phyloP scores from a whole-genome alignment of 1,140 invertebrate genomes.

The Lasioglossum baleicum region DNA sequence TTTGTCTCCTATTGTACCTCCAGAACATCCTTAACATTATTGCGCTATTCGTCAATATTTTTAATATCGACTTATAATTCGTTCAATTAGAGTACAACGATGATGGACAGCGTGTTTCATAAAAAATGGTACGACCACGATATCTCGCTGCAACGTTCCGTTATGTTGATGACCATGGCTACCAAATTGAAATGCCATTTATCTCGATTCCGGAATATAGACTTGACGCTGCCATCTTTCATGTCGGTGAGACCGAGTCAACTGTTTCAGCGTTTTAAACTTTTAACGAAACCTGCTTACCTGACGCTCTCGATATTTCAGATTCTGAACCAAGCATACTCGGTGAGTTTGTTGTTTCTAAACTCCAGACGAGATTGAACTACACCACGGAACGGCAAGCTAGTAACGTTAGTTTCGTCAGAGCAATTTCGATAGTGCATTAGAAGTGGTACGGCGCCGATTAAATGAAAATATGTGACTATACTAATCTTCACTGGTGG shows the following conservation, averaged over 20 bases:
- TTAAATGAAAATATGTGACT: not conserved
- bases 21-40: too few species aligned
- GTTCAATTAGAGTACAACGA: constrained; percentile 40
- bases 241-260: constrained; percentile 41
- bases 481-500: too few species aligned
- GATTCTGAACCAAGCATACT: constrained; percentile 56
- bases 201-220: constrained; percentile 17
- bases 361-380: constrained; percentile 29
- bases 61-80: not conserved
- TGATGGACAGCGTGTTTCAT: constrained; percentile 49
- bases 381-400: not conserved
- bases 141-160: not conserved
- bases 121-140: constrained; percentile 40
- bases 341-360: constrained; percentile 39
- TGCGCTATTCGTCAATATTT: too few species aligned
- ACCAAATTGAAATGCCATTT: constrained; percentile 49
- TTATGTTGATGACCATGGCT: constrained; percentile 21
- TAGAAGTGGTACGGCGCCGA: not conserved
- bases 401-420: not conserved
- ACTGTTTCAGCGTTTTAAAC: not conserved
- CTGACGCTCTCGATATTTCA: not conserved
- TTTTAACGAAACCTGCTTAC: not conserved
- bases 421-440: not conserved
- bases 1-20: too few species aligned
- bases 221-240: constrained; percentile 48